These are phyloP conservation scores for Henicopernis longicauda DNA, from an alignment of 2,113 vertebrate genomes.

Conservation along the genomic window DNA sequence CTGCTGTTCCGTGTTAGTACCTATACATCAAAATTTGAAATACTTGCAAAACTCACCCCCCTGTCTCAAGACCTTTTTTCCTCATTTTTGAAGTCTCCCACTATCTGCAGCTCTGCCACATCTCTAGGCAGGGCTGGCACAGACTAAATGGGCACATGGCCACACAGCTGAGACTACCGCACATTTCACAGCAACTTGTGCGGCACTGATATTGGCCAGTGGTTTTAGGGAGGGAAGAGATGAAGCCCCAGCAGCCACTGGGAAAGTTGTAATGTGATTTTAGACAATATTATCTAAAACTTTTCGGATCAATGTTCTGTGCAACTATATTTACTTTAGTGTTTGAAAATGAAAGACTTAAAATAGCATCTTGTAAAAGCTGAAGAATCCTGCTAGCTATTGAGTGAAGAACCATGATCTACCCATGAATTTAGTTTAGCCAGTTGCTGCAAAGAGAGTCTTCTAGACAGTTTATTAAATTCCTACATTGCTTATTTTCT, in stretches of 20 bases:
- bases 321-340: neutral
- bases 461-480: neutral
- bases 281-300: neutral
- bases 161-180: neutral
- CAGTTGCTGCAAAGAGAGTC: neutral
- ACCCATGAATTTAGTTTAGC: neutral
- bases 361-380: neutral
- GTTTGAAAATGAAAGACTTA: neutral
- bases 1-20: neutral
- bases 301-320: neutral
- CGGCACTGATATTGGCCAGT: fast-evolving
- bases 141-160: fast-evolving
- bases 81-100: no score
- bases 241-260: neutral
- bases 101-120: fast-evolving
- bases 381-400: neutral
- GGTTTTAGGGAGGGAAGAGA: no score
- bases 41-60: neutral
- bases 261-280: neutral
- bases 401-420: neutral
- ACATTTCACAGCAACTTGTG: no score
- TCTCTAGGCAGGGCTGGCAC: neutral
- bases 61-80: no score
- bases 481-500: neutral
- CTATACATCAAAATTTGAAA: neutral